phyloP scores from a whole-genome alignment of 2,113 vertebrate genomes.

The Paradoxurus hermaphroditus region DNA sequence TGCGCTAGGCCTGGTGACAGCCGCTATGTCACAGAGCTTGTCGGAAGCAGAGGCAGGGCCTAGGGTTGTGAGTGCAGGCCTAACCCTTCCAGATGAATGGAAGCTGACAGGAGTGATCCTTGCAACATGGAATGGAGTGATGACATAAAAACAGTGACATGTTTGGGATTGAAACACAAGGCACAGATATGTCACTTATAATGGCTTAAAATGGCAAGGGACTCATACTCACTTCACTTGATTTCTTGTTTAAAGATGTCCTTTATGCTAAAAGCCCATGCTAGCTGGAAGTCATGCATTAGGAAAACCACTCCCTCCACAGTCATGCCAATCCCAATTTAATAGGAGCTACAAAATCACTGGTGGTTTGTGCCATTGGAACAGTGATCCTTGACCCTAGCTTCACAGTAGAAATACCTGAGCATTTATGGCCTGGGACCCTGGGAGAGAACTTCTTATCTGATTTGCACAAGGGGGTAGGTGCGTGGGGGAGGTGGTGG shows the following conservation, averaged over 20 bases:
- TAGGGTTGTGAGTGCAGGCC: slow-evolving; percentile 79
- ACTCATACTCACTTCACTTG: slow-evolving; percentile 75
- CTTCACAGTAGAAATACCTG: background rate
- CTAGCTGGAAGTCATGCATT: slow-evolving; percentile 29
- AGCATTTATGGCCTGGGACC: background rate
- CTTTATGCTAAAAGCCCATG: slow-evolving; percentile 59
- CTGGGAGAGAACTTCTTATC: background rate
- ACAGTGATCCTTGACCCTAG: background rate
- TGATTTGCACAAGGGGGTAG: background rate
- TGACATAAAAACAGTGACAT: slow-evolving; percentile 81
- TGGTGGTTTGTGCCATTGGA: background rate
- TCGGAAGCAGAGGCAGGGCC: slow-evolving; percentile 70
- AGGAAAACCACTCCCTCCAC: background rate
- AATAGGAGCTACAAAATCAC: background rate
- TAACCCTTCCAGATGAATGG: slow-evolving; percentile 83
- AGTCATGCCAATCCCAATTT: background rate
- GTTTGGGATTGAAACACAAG: slow-evolving; percentile 74
- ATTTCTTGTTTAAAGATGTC: slow-evolving; percentile 79
- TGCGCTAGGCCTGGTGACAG: slow-evolving; percentile 75
- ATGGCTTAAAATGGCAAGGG: slow-evolving; percentile 80
- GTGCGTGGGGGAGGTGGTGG: too few relatives aligned
- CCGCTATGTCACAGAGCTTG: slow-evolving; percentile 80
- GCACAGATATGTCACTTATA: slow-evolving; percentile 79
- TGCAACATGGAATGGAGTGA: slow-evolving; percentile 71
- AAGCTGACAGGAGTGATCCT: slow-evolving; percentile 84